phyloP scores from a whole-genome alignment of 2,113 vertebrate species.

The Urocynchramus pylzowi region DNA sequence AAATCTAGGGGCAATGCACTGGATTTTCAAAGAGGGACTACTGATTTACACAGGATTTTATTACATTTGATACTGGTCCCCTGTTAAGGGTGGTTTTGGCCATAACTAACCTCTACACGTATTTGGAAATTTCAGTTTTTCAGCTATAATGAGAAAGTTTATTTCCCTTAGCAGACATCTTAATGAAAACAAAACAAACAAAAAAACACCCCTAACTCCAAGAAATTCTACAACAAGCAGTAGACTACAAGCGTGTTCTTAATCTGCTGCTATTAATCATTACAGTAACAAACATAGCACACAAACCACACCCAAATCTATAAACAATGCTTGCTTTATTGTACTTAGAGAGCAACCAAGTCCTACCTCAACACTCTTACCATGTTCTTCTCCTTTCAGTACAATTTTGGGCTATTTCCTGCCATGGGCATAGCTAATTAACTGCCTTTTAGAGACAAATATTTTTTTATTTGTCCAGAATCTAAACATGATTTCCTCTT shows the following conservation, averaged over 20 bases:
- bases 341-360: background rate
- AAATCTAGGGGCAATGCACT: background rate
- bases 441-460: background rate
- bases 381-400: background rate
- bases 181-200: background rate
- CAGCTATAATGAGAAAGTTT: background rate
- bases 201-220: background rate
- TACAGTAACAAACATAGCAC: background rate
- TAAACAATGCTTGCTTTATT: background rate
- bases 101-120: background rate
- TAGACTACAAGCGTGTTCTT: background rate
- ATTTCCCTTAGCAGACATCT: background rate
- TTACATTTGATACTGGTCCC: background rate
- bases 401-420: background rate
- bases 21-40: background rate
- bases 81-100: background rate
- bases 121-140: background rate
- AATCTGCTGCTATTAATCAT: background rate
- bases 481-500: background rate
- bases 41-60: background rate
- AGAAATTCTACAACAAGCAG: background rate
- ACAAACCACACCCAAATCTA: background rate
- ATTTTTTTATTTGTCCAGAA: background rate
- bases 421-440: background rate
- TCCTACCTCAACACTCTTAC: background rate